Base-by-base conservation (phyloP, 2,113 vertebrate species). In the Leptocoma aspasia region DNA sequence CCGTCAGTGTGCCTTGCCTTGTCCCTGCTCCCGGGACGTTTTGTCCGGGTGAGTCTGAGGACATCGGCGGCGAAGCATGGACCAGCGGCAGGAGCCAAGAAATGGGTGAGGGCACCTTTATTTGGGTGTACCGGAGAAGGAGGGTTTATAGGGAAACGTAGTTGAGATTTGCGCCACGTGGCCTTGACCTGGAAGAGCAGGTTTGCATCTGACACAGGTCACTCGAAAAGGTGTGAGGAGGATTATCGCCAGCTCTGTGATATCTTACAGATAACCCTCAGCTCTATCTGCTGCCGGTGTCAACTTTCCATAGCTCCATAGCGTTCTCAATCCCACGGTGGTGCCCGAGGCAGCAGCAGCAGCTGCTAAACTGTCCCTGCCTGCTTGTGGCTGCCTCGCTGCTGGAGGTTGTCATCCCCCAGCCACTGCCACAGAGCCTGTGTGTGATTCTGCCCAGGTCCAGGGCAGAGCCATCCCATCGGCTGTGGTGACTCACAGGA, bases 1-100 rank as follows among this genome's bases (percentile, higher is more conserved):
- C 44, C 6, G 19, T 1, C 2, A 3, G 0, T 0, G 19, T 0
- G 30, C 24, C 27, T 8, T 0, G 1, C 0, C 15, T 10, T 11
- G 15, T 21, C 9, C 12, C 26, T 39, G 18, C 20, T 15, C 7
- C 28, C 1, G 21, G 33, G 3, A 6, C 10, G 4, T 2, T 23
- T 30, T 14, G 35, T 39, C 15, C 49, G 2, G 30, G 33, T 8
- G 10, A 52, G 11, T 1, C 15, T 26, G 52, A 47, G 59, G 37
- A 11, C 28, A 5, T 6, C 17, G 66, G 30, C 1, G 2, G n/a
- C 21, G 70, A 50, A 78, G 31, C 11, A 41, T 21, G 56, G 69
- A 17, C 2, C n/a, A 28, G 45, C 47, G 26, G 39, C 22, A n/a
- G 26, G 41, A 5, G 2, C 21, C 70, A 19, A 45, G 45, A 59